Evolutionary conservation across 2,797 vertebrate species (phyloP), one percentile per base, ranked within the genome.

Genomic region (Neosalanx taihuensis): DNA sequence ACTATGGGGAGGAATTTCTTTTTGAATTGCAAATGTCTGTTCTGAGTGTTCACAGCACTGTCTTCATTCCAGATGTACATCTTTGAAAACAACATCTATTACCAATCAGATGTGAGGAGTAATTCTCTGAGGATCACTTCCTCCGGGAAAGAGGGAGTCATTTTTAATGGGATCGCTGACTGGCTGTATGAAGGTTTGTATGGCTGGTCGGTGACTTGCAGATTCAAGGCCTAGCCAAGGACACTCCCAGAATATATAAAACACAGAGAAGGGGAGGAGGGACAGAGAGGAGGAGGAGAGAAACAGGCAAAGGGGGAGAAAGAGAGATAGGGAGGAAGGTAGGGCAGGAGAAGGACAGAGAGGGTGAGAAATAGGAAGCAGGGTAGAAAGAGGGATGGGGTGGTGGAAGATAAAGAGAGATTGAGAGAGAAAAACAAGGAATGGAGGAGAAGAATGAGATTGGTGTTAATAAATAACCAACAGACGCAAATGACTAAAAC

Each of bases 41-140:
- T 31, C 6, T 31, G 49, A 70, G 61, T 71, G 46, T 53, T 3
- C 9, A 41, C 41, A 13, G 7, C 41, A 12, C 41, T 46, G 41
- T 46, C 10, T 46, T 46, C 20, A 30, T 15, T 69, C 64, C 79
- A 98, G 97, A 92, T 98, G 87, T 98, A 97, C 87, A 94, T 99
- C 85, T 98, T 99, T 92, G 97, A 98, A 90, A 99, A 98, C 77
- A 99, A 98, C 87, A 97, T 99, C 91, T 98, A 98, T 91, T 99
- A 97, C 86, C 96, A 96, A 79, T 90, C 95, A 23, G 96, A 97
- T 37, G 93, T 96, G 87, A 95, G 91, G 88, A 95, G 93, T 78
- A 96, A 94, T 85, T 96, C 97, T 41, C 92, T 99, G 81, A 87
- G 97, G 67, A 90, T 99, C 82, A 99, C 97, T 67, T 98, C 97